Percentiles rank a stretch among this genome's conserved stretches.
Conservation (phyloP, 1,140 invertebrate genomes). For the Drosophila azteca region DNA sequence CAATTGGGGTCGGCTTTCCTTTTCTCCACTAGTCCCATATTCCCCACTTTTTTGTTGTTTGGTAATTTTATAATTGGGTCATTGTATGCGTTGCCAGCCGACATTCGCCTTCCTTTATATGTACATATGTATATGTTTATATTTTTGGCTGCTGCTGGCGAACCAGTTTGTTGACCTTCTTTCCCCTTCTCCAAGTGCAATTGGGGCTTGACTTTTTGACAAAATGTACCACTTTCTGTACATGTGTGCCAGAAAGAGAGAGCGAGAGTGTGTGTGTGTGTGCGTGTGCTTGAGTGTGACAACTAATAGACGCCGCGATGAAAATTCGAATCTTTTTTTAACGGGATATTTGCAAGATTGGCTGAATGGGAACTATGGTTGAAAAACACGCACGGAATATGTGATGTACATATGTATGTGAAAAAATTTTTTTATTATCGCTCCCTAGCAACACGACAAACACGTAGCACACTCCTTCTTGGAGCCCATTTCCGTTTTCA, state of each 20-base stretch:
- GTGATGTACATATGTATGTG: conserved; percentile 13
- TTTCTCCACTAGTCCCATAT: conserved; percentile 13
- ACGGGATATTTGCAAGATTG: conserved; percentile 47
- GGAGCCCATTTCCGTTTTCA: conserved; percentile 45
- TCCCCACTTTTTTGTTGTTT: conserved; percentile 33
- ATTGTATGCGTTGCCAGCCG: conserved; percentile 51
- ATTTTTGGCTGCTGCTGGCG: conserved; percentile 52
- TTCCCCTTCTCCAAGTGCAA: conserved; percentile 71
- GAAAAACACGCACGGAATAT: conserved; percentile 38
- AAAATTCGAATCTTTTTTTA: conserved; percentile 19
- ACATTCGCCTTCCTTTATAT: conserved; percentile 38
- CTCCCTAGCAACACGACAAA: conserved; percentile 40
- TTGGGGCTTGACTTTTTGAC: conserved; percentile 71
- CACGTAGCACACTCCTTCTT: conserved; percentile 28
- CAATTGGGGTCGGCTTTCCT: conserved; percentile 2
- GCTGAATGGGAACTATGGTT: conserved; percentile 36
- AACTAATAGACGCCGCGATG: conserved; percentile 37
- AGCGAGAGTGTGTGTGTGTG: conserved; percentile 9
- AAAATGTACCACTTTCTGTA: conserved; percentile 68
- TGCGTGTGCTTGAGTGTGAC: conserved; percentile 26
- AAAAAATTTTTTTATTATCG: conserved; percentile 27
- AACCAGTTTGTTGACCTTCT: conserved; percentile 81
- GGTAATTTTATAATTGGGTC: conserved; percentile 71
- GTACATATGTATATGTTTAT: conserved; percentile 22
- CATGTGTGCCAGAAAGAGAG: background rate